Evolutionary conservation across 2,113 vertebrate genomes (phyloP).

Genomic region (Onychostruthus taczanowskii): DNA sequence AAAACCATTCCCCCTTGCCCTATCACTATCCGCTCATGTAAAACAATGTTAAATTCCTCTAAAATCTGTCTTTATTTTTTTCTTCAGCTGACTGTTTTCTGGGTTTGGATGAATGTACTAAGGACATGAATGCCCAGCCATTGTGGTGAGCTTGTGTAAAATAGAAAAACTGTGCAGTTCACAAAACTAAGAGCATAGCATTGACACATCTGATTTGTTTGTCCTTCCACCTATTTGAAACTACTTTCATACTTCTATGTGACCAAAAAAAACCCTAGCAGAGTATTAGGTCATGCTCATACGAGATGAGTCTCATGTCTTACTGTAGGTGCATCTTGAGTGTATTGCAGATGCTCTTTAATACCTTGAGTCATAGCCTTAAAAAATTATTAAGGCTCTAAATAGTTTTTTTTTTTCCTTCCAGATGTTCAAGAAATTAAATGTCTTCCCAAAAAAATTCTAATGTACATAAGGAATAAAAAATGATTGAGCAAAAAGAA

Average conservation of each 20-base stretch:
- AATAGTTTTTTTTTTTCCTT: background rate
- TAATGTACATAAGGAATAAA: background rate
- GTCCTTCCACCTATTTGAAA: background rate
- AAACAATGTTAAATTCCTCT: background rate
- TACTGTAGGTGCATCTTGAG: background rate
- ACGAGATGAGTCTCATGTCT: background rate
- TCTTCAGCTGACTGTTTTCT: background rate
- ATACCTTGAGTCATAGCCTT: background rate
- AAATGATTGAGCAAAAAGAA: background rate
- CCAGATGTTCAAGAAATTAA: background rate
- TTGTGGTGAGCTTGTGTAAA: background rate
- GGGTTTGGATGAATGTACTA: background rate
- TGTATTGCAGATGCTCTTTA: background rate
- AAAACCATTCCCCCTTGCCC: background rate
- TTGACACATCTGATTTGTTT: background rate
- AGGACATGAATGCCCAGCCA: background rate
- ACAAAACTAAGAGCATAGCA: background rate
- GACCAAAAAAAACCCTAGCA: fast-evolving
- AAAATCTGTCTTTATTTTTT: background rate
- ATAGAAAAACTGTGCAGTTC: background rate
- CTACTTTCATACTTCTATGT: background rate
- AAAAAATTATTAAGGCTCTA: background rate
- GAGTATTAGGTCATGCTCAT: background rate
- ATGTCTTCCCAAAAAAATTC: background rate
- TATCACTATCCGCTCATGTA: background rate